Percentiles rank a stretch among this genome's conserved stretches.
Evolutionary conservation across 2,113 vertebrate genomes (phyloP).

Genomic region (Tricholaema leucomelas): DNA sequence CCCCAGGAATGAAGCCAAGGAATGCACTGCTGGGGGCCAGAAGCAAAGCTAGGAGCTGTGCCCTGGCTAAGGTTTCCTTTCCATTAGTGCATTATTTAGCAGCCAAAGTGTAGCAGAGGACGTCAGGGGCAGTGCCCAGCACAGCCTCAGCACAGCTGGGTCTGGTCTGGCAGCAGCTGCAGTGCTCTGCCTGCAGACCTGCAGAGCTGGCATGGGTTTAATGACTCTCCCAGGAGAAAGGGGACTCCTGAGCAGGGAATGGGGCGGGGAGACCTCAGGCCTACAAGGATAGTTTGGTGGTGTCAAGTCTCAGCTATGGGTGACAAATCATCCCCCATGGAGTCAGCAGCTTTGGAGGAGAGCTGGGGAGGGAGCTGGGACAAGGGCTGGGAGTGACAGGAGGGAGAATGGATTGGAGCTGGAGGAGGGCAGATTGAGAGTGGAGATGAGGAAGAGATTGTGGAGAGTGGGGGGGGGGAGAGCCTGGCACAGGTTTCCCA

Average conservation of each 20-base stretch:
- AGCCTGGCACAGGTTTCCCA: too few species aligned
- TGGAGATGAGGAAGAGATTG: too few species aligned
- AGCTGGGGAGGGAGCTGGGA: too few species aligned
- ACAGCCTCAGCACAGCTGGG: background rate
- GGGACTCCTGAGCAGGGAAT: accelerated
- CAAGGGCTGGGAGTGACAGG: too few species aligned
- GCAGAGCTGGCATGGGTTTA: background rate
- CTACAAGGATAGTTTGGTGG: background rate
- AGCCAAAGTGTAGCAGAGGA: background rate
- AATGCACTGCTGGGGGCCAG: background rate
- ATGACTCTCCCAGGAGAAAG: background rate
- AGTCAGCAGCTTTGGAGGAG: background rate
- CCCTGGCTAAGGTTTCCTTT: constrained; percentile 39
- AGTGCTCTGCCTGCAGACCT: background rate
- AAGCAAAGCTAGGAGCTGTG: constrained; percentile 13
- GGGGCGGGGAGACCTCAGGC: background rate
- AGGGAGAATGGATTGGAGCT: too few species aligned
- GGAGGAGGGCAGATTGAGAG: too few species aligned
- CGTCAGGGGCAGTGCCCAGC: background rate
- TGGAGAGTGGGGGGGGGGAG: too few species aligned
- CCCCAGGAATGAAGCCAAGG: background rate
- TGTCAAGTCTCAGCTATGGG: background rate
- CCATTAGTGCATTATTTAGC: constrained; percentile 50
- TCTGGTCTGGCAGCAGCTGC: background rate
- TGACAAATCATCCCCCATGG: background rate